phyloP scores from a whole-genome alignment of 1,140 invertebrate species.

The Maconellicoccus hirsutus region DNA sequence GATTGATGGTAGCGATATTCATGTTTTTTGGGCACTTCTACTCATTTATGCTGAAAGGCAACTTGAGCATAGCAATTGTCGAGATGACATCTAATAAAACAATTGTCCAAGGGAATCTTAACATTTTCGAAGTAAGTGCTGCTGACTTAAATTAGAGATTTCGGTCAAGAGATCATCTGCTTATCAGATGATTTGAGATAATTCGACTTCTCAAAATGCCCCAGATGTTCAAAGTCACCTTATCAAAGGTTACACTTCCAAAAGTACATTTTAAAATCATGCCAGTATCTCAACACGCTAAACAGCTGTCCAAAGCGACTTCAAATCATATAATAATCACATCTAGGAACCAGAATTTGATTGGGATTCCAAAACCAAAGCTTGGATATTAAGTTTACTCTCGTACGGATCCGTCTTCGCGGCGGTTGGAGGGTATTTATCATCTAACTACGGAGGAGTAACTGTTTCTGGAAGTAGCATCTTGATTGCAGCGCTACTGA shows the following conservation, averaged over 20 bases:
- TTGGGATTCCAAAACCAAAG: conserved; percentile 44
- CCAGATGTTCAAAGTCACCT: not conserved
- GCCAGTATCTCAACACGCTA: too few species aligned
- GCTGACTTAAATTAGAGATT: too few species aligned
- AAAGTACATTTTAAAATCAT: not conserved
- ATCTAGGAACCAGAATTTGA: conserved; percentile 48
- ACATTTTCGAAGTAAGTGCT: too few species aligned
- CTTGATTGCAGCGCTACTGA: conserved; percentile 45
- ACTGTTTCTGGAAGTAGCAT: conserved; percentile 46
- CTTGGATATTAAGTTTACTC: conserved; percentile 49
- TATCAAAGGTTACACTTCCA: not conserved
- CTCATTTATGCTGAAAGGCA: not conserved
- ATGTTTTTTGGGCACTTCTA: not conserved
- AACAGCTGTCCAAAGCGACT: not conserved
- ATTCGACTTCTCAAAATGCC: not conserved
- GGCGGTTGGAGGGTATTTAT: conserved; percentile 45
- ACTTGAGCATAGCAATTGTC: not conserved
- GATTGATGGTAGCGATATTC: not conserved
- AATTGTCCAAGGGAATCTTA: not conserved
- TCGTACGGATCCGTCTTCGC: conserved; percentile 56
- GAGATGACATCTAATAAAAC: not conserved
- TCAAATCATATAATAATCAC: not conserved
- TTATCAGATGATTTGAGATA: too few species aligned
- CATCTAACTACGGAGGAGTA: conserved; percentile 42
- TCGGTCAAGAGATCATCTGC: too few species aligned